These are phyloP conservation scores for Cyrtorhinus lividipennis DNA, from an alignment of 1,140 invertebrate species.

Conservation along the genomic window DNA sequence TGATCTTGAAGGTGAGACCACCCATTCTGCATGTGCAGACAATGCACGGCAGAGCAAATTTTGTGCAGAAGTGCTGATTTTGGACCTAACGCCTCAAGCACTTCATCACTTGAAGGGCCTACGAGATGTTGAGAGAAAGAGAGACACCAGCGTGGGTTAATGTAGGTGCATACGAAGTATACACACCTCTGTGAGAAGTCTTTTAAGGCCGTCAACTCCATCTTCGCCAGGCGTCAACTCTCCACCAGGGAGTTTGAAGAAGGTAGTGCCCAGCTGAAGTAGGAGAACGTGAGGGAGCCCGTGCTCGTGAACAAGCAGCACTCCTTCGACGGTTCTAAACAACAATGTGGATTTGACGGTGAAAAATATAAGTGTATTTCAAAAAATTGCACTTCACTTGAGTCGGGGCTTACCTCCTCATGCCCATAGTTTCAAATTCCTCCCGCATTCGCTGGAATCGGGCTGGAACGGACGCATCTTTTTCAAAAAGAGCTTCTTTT, in stretches of 20 bases:
- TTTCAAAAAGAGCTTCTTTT: conserved; percentile 97
- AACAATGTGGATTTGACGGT: too few species aligned
- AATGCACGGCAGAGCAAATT: too few species aligned
- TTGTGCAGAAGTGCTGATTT: too few species aligned
- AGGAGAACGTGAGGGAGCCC: conserved; percentile 93
- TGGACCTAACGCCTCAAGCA: too few species aligned
- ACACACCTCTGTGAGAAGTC: conserved; percentile 72
- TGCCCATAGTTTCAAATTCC: conserved; percentile 96
- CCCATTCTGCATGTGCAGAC: too few species aligned
- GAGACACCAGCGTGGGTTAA: too few species aligned
- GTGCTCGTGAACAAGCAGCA: conserved; percentile 95
- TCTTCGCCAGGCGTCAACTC: conserved; percentile 95
- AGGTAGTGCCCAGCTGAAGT: conserved; percentile 94
- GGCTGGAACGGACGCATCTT: conserved; percentile 95
- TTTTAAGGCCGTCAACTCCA: conserved; percentile 93
- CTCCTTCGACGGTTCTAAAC: conserved; percentile 81
- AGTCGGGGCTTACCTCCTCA: conserved; percentile 73
- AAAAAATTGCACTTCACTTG: too few species aligned
- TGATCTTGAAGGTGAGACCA: too few species aligned
- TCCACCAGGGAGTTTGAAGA: conserved; percentile 98
- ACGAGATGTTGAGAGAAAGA: too few species aligned
- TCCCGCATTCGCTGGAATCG: conserved; percentile 97
- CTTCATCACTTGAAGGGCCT: too few species aligned
- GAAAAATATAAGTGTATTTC: too few species aligned
- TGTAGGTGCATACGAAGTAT: too few species aligned